These are phyloP conservation scores for Paedocypris sp. DNA, from an alignment of 2,113 vertebrate species.

Conservation along the genomic window DNA sequence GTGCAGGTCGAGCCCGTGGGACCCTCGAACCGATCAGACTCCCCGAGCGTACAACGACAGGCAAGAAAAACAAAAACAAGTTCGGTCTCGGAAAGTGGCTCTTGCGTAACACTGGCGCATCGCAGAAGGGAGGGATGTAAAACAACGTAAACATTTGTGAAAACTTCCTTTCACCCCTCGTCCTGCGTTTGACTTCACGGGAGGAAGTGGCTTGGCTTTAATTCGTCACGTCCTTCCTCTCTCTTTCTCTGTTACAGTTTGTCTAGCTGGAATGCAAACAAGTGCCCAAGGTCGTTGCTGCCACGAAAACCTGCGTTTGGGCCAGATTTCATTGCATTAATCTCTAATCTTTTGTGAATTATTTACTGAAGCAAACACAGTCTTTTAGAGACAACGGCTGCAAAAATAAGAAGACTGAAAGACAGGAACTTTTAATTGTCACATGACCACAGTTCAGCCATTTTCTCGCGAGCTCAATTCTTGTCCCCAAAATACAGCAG, in stretches of 20 bases:
- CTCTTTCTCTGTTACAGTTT: not conserved
- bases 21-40: constrained; percentile 16
- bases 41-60: not conserved
- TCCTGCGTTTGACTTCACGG: too few relatives aligned
- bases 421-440: not conserved
- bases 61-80: not conserved
- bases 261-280: not conserved
- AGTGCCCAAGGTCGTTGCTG: constrained; percentile 10
- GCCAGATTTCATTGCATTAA: not conserved
- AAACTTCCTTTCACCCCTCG: not conserved
- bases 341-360: not conserved
- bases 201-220: constrained; percentile 35
- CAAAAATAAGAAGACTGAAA: not conserved
- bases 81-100: not conserved
- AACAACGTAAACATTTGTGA: not conserved
- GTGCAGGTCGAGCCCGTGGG: constrained; percentile 32
- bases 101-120: constrained; percentile 7
- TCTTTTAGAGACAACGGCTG: not conserved
- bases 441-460: not conserved
- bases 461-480: constrained; percentile 6
- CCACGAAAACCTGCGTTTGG: not conserved
- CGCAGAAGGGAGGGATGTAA: constrained; percentile 1
- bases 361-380: constrained; percentile 2
- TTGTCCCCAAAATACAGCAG: too few relatives aligned
- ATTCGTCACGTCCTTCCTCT: constrained; percentile 1